phyloP scores from a whole-genome alignment of 2,797 vertebrate species.

The Acipenser transmontanus region DNA sequence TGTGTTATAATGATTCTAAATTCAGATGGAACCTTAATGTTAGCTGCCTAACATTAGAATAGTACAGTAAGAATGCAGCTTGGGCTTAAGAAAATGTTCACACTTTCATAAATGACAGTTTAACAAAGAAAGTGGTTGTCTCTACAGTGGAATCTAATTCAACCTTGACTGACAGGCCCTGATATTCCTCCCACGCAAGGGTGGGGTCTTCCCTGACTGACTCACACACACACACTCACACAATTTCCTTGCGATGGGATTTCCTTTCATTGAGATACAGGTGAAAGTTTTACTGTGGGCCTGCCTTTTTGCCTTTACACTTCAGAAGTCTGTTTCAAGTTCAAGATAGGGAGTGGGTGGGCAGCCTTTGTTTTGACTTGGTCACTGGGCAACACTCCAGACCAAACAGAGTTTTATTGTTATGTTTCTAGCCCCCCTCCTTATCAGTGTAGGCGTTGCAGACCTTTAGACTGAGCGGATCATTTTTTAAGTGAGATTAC shows the following conservation, averaged over 20 bases:
- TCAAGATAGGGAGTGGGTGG: conserved; percentile 30
- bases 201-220: conserved; percentile 61
- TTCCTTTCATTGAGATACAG: conserved; percentile 40
- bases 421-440: conserved; percentile 40
- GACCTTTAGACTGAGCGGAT: conserved; percentile 11
- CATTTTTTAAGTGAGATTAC: too few relatives aligned
- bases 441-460: conserved; percentile 38
- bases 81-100: conserved; percentile 17
- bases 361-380: conserved; percentile 46
- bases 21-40: too few relatives aligned
- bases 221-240: conserved; percentile 39
- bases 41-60: background rate
- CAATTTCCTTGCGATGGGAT: conserved; percentile 26
- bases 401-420: conserved; percentile 49
- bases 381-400: conserved; percentile 49
- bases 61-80: background rate
- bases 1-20: too few relatives aligned
- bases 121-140: conserved; percentile 69
- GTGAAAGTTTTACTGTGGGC: conserved; percentile 51
- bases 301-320: conserved; percentile 31
- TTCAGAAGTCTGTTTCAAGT: conserved; percentile 25
- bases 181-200: conserved; percentile 63
- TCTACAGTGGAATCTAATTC: conserved; percentile 52
- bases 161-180: conserved; percentile 55
- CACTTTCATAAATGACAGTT: conserved; percentile 55